Conservation (phyloP, 2,113 vertebrate species). For the Apus apus region DNA sequence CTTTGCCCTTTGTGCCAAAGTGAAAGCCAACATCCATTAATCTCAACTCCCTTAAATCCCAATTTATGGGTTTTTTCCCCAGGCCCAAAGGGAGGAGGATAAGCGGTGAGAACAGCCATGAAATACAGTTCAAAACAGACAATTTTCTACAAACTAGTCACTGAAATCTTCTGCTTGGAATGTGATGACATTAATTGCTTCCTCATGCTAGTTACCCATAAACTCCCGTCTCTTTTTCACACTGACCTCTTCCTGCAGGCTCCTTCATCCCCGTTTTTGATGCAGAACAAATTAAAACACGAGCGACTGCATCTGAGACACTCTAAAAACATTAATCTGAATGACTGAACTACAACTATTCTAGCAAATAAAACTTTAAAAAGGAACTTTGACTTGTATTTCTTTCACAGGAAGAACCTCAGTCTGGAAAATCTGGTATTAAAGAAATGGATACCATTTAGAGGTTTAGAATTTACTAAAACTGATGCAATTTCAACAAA, state of each 20-base stretch:
- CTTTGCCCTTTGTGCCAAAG: background rate
- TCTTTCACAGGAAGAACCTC: background rate
- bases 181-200: background rate
- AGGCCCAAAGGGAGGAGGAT: background rate
- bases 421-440: background rate
- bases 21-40: background rate
- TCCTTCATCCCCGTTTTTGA: background rate
- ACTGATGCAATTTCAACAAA: background rate
- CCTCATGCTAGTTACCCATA: background rate
- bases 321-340: background rate
- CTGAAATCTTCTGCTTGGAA: background rate
- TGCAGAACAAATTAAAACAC: background rate
- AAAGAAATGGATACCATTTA: background rate
- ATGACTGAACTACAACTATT: background rate
- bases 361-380: background rate
- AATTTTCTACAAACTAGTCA: background rate
- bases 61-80: fast-evolving
- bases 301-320: background rate
- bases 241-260: background rate
- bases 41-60: background rate
- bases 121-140: background rate
- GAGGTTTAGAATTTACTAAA: background rate
- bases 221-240: background rate
- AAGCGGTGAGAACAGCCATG: background rate
- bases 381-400: background rate